Conservation (phyloP, 1,140 invertebrate species). For the Caenorhabditis brenneri region DNA sequence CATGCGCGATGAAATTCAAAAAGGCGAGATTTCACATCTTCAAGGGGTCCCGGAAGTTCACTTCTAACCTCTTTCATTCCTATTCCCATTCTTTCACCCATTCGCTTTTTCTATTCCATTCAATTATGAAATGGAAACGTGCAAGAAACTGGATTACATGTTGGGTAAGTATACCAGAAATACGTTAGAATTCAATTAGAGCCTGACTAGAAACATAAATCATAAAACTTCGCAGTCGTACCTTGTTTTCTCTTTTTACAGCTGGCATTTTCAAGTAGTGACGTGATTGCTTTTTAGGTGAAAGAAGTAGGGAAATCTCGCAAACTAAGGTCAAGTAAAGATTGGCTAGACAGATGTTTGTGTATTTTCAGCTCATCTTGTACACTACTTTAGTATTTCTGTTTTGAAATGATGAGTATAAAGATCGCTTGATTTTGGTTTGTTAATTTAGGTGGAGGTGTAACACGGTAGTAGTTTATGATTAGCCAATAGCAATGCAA, state of each 20-base stretch:
- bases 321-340: background rate
- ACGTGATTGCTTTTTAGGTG: background rate
- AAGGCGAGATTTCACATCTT: constrained; percentile 18
- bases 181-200: background rate
- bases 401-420: too few relatives aligned
- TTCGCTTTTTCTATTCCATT: background rate
- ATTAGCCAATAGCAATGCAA: too few relatives aligned
- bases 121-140: constrained; percentile 8
- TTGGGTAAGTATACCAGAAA: constrained; percentile 24
- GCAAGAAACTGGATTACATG: constrained; percentile 8
- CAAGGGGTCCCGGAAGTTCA: background rate
- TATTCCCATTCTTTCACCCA: background rate
- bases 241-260: background rate
- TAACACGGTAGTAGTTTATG: too few relatives aligned
- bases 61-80: background rate
- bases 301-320: too few relatives aligned
- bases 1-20: constrained; percentile 30
- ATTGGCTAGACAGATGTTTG: background rate
- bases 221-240: background rate
- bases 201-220: background rate
- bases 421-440: too few relatives aligned
- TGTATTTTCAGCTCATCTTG: background rate
- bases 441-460: background rate
- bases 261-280: background rate
- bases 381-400: too few relatives aligned